Base-by-base conservation (phyloP, 1,140 invertebrate genomes). In the Caenorhabditis briggsae region DNA sequence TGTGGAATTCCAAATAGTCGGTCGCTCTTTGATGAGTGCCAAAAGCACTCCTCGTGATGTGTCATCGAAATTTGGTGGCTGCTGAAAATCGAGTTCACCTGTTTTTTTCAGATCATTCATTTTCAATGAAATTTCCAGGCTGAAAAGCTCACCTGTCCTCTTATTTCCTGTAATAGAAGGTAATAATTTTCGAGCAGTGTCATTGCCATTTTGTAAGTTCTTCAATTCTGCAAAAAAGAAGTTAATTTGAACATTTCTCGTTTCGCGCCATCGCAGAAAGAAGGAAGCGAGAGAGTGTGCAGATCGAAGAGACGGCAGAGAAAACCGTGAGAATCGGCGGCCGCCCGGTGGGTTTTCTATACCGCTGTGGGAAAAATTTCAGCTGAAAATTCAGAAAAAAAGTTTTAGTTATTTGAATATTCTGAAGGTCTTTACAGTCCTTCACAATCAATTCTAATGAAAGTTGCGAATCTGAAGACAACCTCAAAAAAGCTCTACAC, bases 1-100 rank as follows among this genome's bases (percentile, higher is more conserved):
- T 25, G 12, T 78, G 12, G 46, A 78, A 78, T 78, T 78, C 46
- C 43, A 78, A 25, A 78, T 78, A 23, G 70, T 78, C 33, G 70
- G 70, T 50, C 70, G 46, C 25, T 78, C 70, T 50, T 78, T 78
- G 5, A 78, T 50, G 3, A 78, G 70, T 53, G 70, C 70, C 8
- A 78, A 7, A 23, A 78, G 46, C 9, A 78, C n/a, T 50, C 70
- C 70, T 18, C 46, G 46, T 78, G 70, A 23, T 14, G 46, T 50
- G 20, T 78, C 46, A 23, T 78, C 70, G 20, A 78, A 50, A 23
- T 50, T 50, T 12, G 70, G 46, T 5, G 70, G 70, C 9, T 16
- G 2, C 70, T 78, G 46, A 50, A 78, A 78, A 23, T 61, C 33
- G 33, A 3, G 33, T 33, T 33, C 33, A 33, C 33, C 33, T 33